A percentile compares a stretch with the other conserved stretches of the same genome.
Evolutionary conservation across 2,888 invertebrate species (phyloP).

Genomic region (Nomada fabriciana): DNA sequence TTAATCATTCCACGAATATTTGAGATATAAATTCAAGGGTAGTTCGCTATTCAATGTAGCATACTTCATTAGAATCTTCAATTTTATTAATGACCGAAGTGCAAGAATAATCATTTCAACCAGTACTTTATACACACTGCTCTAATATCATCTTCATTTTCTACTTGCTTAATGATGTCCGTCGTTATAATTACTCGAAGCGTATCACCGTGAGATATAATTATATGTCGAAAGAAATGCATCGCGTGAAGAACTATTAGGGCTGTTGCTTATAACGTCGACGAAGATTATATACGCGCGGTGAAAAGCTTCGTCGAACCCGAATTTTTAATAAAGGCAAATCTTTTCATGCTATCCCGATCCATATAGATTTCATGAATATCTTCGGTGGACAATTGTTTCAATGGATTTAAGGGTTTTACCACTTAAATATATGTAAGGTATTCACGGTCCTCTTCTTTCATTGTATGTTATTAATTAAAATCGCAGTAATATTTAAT

Average conservation of each 20-base stretch:
- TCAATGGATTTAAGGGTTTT: conserved; percentile 33
- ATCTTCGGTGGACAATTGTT: conserved; percentile 28
- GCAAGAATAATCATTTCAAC: conserved; percentile 72
- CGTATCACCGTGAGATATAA: conserved; percentile 72
- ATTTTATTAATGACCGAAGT: conserved; percentile 61
- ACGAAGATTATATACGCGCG: conserved; percentile 19
- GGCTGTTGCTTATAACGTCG: conserved; percentile 39
- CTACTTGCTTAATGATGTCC: conserved; percentile 78
- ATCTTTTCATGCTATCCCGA: conserved; percentile 3
- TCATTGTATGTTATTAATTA: conserved; percentile 4
- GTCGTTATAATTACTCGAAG: conserved; percentile 77
- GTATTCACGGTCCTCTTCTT: neutral
- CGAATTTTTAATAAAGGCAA: conserved; percentile 36
- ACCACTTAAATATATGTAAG: conserved; percentile 6
- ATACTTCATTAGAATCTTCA: conserved; percentile 52
- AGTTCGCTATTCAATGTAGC: conserved; percentile 45
- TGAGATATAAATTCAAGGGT: conserved; percentile 35
- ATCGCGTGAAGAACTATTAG: conserved; percentile 59
- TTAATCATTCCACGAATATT: conserved; percentile 46
- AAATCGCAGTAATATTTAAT: conserved; percentile 30
- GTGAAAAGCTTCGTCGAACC: conserved; percentile 50
- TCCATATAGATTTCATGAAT: conserved; percentile 23
- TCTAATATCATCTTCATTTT: conserved; percentile 68
- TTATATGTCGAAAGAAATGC: conserved; percentile 71
- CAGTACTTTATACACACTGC: conserved; percentile 43